Evolutionary conservation across 2,797 vertebrate genomes (phyloP).

Genomic region (Hydrolagus colliei): DNA sequence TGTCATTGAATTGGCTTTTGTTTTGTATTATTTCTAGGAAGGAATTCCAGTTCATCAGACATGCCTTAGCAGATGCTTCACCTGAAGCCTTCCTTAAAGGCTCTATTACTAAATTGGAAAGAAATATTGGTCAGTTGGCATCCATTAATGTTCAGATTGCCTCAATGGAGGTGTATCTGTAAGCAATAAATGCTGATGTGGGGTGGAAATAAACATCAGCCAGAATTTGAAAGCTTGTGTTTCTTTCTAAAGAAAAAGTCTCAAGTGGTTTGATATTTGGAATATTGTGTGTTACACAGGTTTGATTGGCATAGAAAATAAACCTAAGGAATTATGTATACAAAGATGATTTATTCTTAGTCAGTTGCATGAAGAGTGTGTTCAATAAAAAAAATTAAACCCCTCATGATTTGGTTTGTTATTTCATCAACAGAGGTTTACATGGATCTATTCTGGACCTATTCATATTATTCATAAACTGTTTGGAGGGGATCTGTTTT

Average conservation of each 20-base stretch:
- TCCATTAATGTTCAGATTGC: not conserved
- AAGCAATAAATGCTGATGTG: not conserved
- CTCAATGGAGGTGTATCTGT: not conserved
- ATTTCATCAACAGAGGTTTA: no score
- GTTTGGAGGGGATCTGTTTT: no score
- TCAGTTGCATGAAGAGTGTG: no score
- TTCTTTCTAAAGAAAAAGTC: not conserved
- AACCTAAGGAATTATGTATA: no score
- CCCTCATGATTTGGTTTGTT: no score
- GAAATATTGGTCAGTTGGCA: not conserved
- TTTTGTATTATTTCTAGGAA: slow-evolving; percentile 19
- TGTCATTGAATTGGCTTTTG: not conserved
- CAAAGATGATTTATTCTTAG: no score
- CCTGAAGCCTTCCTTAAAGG: not conserved
- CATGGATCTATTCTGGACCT: no score
- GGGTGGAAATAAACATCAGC: not conserved
- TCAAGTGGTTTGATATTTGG: no score
- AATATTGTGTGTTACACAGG: no score
- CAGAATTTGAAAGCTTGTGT: not conserved
- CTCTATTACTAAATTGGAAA: not conserved
- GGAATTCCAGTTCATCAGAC: not conserved
- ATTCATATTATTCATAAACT: no score
- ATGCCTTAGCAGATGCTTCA: not conserved
- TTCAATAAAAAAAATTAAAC: no score
- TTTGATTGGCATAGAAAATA: no score